phyloP scores from a whole-genome alignment of 2,113 vertebrate species.

The Actenoides hombroni region DNA sequence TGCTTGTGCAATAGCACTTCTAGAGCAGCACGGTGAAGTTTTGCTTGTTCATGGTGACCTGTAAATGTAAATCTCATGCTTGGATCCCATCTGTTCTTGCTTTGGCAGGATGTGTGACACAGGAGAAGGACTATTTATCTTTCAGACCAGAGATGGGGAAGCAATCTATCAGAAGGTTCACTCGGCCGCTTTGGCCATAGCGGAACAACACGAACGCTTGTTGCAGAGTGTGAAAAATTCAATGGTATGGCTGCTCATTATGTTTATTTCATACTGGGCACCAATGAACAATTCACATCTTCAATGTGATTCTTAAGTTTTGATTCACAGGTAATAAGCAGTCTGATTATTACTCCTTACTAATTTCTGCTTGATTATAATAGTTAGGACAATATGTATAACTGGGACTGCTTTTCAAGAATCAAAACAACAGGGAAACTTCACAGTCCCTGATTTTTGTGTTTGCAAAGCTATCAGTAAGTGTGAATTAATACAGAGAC shows the following conservation, averaged over 20 bases:
- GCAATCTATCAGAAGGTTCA: slow-evolving; percentile 86
- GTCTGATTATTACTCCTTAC: not conserved
- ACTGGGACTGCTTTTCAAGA: not conserved
- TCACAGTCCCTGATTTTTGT: not conserved
- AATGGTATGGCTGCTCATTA: slow-evolving; percentile 64
- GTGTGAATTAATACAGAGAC: not conserved
- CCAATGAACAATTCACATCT: not conserved
- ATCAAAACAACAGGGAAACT: not conserved
- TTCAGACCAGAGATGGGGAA: slow-evolving; percentile 84
- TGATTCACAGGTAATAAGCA: not conserved
- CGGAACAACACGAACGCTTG: slow-evolving; percentile 77
- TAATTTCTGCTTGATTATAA: not conserved
- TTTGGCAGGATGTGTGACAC: slow-evolving; percentile 85
- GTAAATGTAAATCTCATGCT: not conserved
- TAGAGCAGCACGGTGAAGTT: not conserved
- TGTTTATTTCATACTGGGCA: not conserved
- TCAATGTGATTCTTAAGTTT: not conserved
- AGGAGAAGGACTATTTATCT: slow-evolving; percentile 86
- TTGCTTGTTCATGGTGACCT: not conserved
- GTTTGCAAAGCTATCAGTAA: not conserved
- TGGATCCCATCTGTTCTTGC: slow-evolving; percentile 3
- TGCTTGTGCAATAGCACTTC: rapidly evolving
- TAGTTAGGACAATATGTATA: not conserved
- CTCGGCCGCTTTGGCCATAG: slow-evolving; percentile 80
- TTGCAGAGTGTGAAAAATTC: slow-evolving; percentile 74